phyloP scores from a whole-genome alignment of 2,888 invertebrate genomes.

The Synanthedon tipuliformis region DNA sequence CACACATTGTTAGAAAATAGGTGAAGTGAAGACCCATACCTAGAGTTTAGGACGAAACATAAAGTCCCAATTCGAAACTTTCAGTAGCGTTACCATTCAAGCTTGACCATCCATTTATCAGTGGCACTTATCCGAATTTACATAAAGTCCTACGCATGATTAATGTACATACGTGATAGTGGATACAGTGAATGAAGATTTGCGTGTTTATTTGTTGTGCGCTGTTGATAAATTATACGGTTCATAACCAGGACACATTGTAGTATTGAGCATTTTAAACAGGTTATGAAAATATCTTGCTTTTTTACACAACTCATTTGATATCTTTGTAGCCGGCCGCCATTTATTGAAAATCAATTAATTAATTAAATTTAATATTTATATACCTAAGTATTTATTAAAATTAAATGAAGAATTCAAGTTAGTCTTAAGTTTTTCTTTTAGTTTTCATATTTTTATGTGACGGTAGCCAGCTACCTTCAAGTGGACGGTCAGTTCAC shows the following conservation, averaged over 20 bases:
- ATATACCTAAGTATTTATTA: no score
- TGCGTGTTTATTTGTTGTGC: slow-evolving; percentile 18
- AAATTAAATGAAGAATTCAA: no score
- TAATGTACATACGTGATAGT: slow-evolving; percentile 39
- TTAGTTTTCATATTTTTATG: no score
- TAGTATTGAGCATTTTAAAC: no score
- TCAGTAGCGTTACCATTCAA: slow-evolving; percentile 8
- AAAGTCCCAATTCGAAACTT: slow-evolving; percentile 14
- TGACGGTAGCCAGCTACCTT: no score
- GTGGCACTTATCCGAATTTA: slow-evolving; percentile 59
- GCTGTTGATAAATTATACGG: slow-evolving; percentile 25
- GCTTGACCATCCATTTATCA: slow-evolving; percentile 65
- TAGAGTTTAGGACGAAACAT: neutral
- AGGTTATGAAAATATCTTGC: no score
- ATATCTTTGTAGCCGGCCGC: no score
- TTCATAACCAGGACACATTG: slow-evolving; percentile 10
- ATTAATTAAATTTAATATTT: no score
- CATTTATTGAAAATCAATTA: no score
- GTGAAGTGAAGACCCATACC: neutral
- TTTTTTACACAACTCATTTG: no score
- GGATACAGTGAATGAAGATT: slow-evolving; percentile 14
- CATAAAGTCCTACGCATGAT: slow-evolving; percentile 57
- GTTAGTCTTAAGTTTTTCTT: no score
- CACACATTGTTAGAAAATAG: neutral
- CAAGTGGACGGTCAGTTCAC: no score